Percentiles rank a stretch among this genome's conserved stretches.
Conservation (phyloP, 2,888 invertebrate genomes). For the Clivina fossor region DNA sequence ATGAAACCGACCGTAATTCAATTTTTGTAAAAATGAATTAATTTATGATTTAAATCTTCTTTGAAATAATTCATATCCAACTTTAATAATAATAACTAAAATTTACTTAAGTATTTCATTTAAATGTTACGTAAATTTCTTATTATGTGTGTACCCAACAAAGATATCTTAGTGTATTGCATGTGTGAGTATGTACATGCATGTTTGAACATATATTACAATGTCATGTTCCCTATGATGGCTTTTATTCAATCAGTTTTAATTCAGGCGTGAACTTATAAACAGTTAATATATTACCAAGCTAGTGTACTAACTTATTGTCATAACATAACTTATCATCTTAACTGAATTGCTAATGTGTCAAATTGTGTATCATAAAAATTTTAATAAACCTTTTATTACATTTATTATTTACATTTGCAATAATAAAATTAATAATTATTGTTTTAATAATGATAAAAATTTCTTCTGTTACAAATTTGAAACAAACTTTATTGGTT, state of each 20-base stretch:
- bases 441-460: background rate
- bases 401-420: background rate
- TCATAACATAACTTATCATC: background rate
- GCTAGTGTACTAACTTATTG: background rate
- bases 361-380: background rate
- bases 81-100: no score
- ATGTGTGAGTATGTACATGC: background rate
- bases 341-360: background rate
- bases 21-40: no score
- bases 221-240: slow-evolving; percentile 1
- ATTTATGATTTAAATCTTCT: no score
- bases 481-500: slow-evolving; percentile 1
- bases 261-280: slow-evolving; percentile 20
- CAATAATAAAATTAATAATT: background rate
- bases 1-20: no score
- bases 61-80: no score
- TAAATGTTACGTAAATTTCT: no score
- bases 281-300: slow-evolving; percentile 4
- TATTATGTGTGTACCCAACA: no score
- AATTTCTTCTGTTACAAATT: background rate
- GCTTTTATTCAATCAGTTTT: slow-evolving; percentile 23
- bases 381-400: background rate
- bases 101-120: no score
- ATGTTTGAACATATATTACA: background rate
- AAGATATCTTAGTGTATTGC: background rate